Conservation (phyloP, 2,113 vertebrate species). For the Narcine bancroftii region DNA sequence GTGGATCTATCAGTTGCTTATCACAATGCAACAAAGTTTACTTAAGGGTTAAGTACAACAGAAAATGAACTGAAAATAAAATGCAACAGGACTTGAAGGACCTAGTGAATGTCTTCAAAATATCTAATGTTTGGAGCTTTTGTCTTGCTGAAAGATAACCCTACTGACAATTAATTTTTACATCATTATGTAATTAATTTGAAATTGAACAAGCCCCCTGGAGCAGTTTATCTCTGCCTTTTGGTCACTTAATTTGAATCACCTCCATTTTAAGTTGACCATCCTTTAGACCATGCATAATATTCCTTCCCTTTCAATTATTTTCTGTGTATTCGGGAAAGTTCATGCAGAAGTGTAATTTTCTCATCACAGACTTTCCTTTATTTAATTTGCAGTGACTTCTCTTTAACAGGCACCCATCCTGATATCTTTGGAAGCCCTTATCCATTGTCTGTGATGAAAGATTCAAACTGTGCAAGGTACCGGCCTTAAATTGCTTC, state of each 20-base stretch:
- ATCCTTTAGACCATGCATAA: background rate
- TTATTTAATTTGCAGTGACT: background rate
- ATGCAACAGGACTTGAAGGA: background rate
- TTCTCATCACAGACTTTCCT: background rate
- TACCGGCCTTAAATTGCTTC: background rate
- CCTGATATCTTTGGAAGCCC: background rate
- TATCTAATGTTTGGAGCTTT: background rate
- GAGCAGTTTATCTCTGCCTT: background rate
- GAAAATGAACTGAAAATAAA: constrained; percentile 12
- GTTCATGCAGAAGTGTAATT: background rate
- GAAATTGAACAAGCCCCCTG: background rate
- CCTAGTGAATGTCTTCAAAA: background rate
- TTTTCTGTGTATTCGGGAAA: background rate
- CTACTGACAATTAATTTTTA: background rate
- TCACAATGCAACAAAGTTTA: background rate
- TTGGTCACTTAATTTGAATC: background rate
- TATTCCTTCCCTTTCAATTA: background rate
- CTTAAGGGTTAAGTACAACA: constrained; percentile 1
- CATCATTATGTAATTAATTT: background rate
- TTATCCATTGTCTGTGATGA: background rate
- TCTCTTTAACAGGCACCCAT: background rate
- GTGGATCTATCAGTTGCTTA: background rate
- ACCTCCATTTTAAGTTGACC: background rate
- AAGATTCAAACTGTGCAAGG: background rate
- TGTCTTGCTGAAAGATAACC: background rate